These are phyloP conservation scores for Cyrtorhinus lividipennis DNA, from an alignment of 1,140 invertebrate genomes.

Conservation along the genomic window DNA sequence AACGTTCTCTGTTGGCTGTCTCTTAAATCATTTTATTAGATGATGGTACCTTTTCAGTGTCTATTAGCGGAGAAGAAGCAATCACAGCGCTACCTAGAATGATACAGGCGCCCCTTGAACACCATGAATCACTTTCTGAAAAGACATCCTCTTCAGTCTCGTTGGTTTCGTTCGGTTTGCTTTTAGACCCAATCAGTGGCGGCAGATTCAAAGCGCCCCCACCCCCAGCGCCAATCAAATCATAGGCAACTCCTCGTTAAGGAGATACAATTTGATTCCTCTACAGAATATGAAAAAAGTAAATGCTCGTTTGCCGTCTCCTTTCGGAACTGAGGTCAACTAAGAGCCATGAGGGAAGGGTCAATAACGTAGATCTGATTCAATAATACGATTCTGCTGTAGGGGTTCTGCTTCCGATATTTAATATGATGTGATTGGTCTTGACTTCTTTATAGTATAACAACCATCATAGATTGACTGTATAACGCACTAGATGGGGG, in stretches of 20 bases:
- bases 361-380: not conserved
- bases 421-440: not conserved
- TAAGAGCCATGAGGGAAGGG: not conserved
- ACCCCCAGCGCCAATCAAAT: too few species aligned
- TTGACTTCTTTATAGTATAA: not conserved
- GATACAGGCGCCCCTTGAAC: not conserved
- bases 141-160: not conserved
- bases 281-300: not conserved
- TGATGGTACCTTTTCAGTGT: not conserved
- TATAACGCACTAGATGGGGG: not conserved
- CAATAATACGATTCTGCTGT: not conserved
- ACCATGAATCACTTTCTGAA: too few species aligned
- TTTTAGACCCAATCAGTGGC: not conserved
- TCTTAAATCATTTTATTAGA: not conserved
- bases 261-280: not conserved
- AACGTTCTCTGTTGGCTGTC: too few species aligned
- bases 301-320: not conserved
- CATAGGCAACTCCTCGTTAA: not conserved
- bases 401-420: not conserved
- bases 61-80: too few species aligned
- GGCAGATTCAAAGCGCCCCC: too few species aligned
- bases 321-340: not conserved
- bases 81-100: not conserved
- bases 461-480: not conserved
- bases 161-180: not conserved